Conservation (phyloP, 2,888 invertebrate species). For the Charanyca ferruginea region DNA sequence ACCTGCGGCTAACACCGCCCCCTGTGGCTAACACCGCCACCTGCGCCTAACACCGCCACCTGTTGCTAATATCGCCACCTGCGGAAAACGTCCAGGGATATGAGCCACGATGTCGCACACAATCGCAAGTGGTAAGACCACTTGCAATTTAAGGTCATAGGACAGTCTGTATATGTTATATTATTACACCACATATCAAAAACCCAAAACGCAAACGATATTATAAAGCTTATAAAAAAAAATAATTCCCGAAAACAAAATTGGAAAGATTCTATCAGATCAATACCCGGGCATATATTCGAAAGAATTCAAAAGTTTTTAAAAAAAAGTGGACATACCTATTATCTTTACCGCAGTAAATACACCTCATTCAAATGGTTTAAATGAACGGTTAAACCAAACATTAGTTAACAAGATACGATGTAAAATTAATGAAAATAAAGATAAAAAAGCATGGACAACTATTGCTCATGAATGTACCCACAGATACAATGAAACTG, state of each 20-base stretch:
- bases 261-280: constrained; percentile 9
- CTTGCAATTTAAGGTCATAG: no score
- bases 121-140: no score
- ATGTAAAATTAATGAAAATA: neutral
- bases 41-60: no score
- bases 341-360: constrained; percentile 17
- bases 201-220: neutral
- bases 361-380: constrained; percentile 11
- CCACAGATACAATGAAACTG: neutral
- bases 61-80: no score
- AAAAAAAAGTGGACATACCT: neutral
- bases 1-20: no score
- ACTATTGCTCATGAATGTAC: neutral
- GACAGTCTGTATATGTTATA: no score
- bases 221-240: neutral
- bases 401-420: neutral
- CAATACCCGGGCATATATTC: constrained; percentile 19
- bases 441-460: neutral
- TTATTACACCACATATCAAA: no score
- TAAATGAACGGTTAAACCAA: constrained; percentile 11
- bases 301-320: constrained; percentile 7
- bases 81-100: no score
- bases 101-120: no score
- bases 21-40: no score
- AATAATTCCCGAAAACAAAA: no score